These are phyloP conservation scores for Urocynchramus pylzowi DNA, from an alignment of 2,113 vertebrate species.

Conservation along the genomic window DNA sequence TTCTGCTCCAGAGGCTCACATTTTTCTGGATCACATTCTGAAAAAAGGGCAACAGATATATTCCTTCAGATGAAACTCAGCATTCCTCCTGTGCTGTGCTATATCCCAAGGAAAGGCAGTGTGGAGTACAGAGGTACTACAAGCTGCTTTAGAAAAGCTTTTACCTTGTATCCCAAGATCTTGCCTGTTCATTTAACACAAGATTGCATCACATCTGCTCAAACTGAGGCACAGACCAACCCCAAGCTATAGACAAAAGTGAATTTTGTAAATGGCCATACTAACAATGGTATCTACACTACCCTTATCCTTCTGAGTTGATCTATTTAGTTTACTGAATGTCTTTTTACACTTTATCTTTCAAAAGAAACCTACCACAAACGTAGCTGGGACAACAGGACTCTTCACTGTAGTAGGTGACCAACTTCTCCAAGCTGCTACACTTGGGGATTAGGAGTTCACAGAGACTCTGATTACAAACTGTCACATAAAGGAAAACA, in stretches of 20 bases:
- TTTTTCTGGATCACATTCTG: conserved; percentile 90
- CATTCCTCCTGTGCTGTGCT: background rate
- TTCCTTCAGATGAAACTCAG: background rate
- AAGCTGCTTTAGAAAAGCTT: background rate
- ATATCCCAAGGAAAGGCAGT: background rate
- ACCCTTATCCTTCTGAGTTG: background rate
- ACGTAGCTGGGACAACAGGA: conserved; percentile 89
- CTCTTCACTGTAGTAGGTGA: conserved; percentile 84
- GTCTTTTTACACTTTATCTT: background rate
- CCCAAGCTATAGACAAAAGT: background rate
- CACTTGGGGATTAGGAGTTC: conserved; percentile 79
- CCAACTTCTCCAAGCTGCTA: conserved; percentile 81
- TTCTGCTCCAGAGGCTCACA: conserved; percentile 75
- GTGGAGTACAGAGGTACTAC: background rate
- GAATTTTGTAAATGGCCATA: background rate
- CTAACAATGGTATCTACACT: background rate
- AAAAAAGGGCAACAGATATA: background rate
- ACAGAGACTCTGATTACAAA: conserved; percentile 93
- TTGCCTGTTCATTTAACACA: fast-evolving
- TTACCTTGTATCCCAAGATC: background rate
- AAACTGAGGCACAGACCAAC: background rate
- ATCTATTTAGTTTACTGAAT: background rate
- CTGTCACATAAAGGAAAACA: conserved; percentile 64
- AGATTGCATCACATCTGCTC: background rate
- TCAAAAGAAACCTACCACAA: conserved; percentile 81